Conservation (phyloP, 2,888 invertebrate genomes). For the Ptilodon capucinus region DNA sequence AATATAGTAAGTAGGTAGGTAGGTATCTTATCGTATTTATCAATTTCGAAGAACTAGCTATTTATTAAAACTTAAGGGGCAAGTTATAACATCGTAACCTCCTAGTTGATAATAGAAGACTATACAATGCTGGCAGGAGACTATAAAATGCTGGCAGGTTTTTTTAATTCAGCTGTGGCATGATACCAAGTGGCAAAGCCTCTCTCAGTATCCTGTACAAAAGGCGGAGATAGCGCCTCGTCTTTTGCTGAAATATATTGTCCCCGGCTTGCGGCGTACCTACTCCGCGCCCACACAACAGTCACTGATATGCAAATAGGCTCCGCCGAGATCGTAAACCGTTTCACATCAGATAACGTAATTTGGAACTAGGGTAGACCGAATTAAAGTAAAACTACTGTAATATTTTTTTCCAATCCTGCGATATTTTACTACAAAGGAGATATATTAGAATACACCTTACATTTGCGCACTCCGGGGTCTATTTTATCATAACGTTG, state of each 20-base stretch:
- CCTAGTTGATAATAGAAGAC: too few relatives aligned
- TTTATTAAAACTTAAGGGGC: background rate
- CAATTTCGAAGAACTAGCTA: background rate
- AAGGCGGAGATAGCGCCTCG: constrained; percentile 65
- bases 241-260: constrained; percentile 72
- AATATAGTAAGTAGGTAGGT: background rate
- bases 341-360: constrained; percentile 72
- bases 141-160: background rate
- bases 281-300: constrained; percentile 51
- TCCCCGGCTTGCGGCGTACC: constrained; percentile 55
- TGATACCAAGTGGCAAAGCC: constrained; percentile 53
- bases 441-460: constrained; percentile 19
- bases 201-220: constrained; percentile 57
- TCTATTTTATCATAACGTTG: constrained; percentile 44
- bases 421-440: constrained; percentile 17
- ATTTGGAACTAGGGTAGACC: constrained; percentile 61
- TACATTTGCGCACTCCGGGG: constrained; percentile 31
- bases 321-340: constrained; percentile 71
- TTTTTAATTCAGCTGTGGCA: constrained; percentile 39
- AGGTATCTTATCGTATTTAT: background rate
- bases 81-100: too few relatives aligned
- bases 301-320: constrained; percentile 75
- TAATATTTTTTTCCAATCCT: constrained; percentile 30
- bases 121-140: background rate
- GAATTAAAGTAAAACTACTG: constrained; percentile 32